Base-by-base conservation (phyloP, 2,797 vertebrate genomes). In the Urocyon cinereoargenteus region DNA sequence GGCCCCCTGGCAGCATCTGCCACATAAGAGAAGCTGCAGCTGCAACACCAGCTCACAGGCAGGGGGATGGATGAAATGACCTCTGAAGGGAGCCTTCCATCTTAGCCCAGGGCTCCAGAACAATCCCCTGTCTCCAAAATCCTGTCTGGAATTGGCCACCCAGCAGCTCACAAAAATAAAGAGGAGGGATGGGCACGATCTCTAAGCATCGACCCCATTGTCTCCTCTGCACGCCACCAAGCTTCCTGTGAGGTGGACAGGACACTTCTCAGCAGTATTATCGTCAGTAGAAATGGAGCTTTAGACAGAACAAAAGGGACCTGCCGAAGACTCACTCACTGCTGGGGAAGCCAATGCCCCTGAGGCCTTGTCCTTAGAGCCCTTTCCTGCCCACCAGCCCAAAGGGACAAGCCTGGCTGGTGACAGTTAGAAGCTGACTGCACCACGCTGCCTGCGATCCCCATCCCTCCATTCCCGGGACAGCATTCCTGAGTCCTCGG, bases 381-480 rank as follows among this genome's bases (percentile, higher is more conserved):
- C n/a, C 24, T 34, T 78, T 86, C 49, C 90, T 77, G 62, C 53
- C 62, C n/a, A 21, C 16, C 7, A 34, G 6, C n/a, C 55, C 18
- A 5, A 40, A 72, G 57, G 51, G 45, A 31, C 26, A 40, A 51
- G 26, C 45, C 19, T 73, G 61, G 34, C 73, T 86, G 19, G 73
- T 18, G 19, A 45, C 26, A 4, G 3, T 78, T n/a, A 78, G 82
- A 55, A 78, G 62, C 16, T 9, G 19, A n/a, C 7, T 8, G 26
- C 7, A 9, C 24, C 6, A 26, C 2, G 8, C 28, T 66, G 26
- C 64, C 36, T 2, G 0, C 4, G 6, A 13, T 3, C 31, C 61
- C 53, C 11, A 1, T 4, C 45, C 79, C 28, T 57, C 90, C 12
- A 0, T 19, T 75, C 61, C 45, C 18, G 16, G n/a, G 18, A n/a